Evolutionary conservation across 2,113 vertebrate species (phyloP), one percentile per base, ranked within the genome.

Genomic region (Zingel zingel): DNA sequence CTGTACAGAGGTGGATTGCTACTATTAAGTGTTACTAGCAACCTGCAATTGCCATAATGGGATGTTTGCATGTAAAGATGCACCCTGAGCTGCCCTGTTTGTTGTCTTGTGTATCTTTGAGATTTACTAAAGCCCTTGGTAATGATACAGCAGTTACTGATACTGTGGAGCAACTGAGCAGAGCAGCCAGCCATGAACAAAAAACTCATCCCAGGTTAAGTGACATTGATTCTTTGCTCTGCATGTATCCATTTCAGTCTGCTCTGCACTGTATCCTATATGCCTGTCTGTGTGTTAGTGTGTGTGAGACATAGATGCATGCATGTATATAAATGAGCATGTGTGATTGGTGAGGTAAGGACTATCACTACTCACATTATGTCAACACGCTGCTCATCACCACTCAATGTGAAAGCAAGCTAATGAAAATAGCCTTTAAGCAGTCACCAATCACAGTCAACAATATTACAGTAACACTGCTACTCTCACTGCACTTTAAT

Each of bases 131-230:
- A 86, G 74, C 67, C 65, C 3, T 59, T 57, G 62, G 64, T 88
- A 86, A 89, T 84, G 73, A 63, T 39, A 68, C 67, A 81, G 82
- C 78, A 83, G 79, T 89, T 84, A 90, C 81, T 81, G 65, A 84
- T 65, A 79, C 90, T 83, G 66, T 77, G 77, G 63, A 71, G 78
- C 73, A 54, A 74, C 70, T 59, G 70, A 86, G 86, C 64, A 74
- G 79, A 54, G 71, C 86, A 86, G 77, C 50, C 76, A 81, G 48
- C 83, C 85, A 19, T 84, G 80, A 90, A 92, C 66, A 88, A 76
- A 85, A 82, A 74, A 82, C 88, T 91, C 88, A 91, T 93, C 89
- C 82, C 73, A 89, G 91, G 91, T 93, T 92, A 95, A 94, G 88
- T 83, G 75, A 86, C 90, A 93, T 93, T 90, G 92, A 94, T 91